A percentile compares a stretch with the other conserved stretches of the same genome.
These are phyloP conservation scores for Sinodicranocentrus sp. DNA, from an alignment of 2,888 invertebrate species.

Conservation along the genomic window DNA sequence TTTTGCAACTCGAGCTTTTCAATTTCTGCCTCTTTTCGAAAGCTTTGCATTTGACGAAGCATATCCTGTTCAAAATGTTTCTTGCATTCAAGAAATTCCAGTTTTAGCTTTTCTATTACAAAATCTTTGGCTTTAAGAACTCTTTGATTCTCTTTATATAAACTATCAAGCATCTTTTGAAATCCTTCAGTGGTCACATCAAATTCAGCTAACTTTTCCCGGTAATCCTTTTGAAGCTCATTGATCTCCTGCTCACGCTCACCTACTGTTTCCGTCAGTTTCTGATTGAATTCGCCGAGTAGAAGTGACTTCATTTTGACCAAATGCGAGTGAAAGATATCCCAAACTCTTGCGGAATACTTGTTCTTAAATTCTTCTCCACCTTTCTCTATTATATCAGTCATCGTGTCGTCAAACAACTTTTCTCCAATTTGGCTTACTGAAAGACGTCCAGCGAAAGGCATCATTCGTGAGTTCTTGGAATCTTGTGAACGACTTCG, in stretches of 20 bases:
- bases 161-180: constrained; percentile 43
- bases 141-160: constrained; percentile 42
- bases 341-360: constrained; percentile 58
- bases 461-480: not conserved
- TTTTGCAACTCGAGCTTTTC: constrained; percentile 53
- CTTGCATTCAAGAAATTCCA: constrained; percentile 42
- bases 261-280: constrained; percentile 5
- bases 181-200: constrained; percentile 47
- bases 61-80: constrained; percentile 59
- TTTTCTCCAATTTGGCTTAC: constrained; percentile 19
- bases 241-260: constrained; percentile 33
- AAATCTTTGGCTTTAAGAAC: constrained; percentile 38
- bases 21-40: constrained; percentile 40
- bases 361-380: constrained; percentile 49
- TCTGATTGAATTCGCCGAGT: constrained; percentile 44
- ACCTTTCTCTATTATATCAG: constrained; percentile 46
- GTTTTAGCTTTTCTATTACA: constrained; percentile 46
- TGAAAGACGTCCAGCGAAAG: not conserved
- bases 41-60: constrained; percentile 33
- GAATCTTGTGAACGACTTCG: not conserved
- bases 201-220: constrained; percentile 40
- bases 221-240: constrained; percentile 32
- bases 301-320: constrained; percentile 35
- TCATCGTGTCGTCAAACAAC: constrained; percentile 29
- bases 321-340: constrained; percentile 38